Base-by-base conservation (phyloP, 1,140 invertebrate genomes). In the Psix sp. region DNA sequence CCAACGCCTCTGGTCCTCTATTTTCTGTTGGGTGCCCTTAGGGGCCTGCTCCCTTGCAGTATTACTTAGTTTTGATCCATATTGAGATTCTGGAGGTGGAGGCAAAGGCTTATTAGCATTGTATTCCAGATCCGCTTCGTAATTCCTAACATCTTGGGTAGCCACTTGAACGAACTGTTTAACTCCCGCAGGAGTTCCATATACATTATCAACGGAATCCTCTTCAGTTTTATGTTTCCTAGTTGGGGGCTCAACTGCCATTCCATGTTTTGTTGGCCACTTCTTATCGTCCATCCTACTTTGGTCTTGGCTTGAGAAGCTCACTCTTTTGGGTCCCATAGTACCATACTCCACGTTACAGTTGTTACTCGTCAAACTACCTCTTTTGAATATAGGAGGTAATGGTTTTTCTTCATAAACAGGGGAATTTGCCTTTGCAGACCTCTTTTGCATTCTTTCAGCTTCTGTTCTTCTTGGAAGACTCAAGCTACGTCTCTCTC, bases 181-280 rank as follows among this genome's bases (percentile, higher is more conserved):
- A 2, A 52, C 40, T 18, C 60, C 29, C 5, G 17, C n/a, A 16
- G 66, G 10, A 43, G 68, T 76, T 3, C 79, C 63, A 39, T 72
- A 74, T 15, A 70, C 57, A 36, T 79, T 70, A 13, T 78, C 74
- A 11, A 17, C 15, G 13, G 38, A 39, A 5, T 35, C 33, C 11
- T 63, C 74, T 18, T 77, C 78, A 10, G 70, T 77, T 4, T 72
- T 77, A 38, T 88, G 75, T 45, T 86, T 81, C 31, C 89, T 81
- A 0, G 89, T 89, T 0, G 89, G 88, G 3, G 89, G 89, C 74
- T 88, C 88, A n/a, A 88, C 83, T 0, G 88, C 88, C 59, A 83
- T 88, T 0, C 89, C 89, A 38, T 86, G 88, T 48, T 87, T 89
- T 0, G 88, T 89, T 7, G 89, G 89, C 88, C 89, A 89, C 29